phyloP scores from a whole-genome alignment of 2,888 invertebrate genomes.

The Masnerella sp. region DNA sequence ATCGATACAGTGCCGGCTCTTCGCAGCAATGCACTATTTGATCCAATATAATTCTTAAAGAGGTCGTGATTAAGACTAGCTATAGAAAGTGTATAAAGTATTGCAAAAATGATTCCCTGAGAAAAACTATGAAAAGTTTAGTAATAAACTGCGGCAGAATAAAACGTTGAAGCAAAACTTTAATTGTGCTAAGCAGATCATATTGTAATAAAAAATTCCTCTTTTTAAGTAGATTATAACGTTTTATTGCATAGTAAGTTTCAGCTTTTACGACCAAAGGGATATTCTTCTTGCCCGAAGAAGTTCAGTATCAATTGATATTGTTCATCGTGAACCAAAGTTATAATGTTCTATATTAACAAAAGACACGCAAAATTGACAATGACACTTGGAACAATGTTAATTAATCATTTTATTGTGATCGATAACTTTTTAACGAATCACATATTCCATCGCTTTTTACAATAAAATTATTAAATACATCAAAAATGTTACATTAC shows the following conservation, averaged over 20 bases:
- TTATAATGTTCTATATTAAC: too few relatives aligned
- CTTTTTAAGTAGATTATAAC: too few relatives aligned
- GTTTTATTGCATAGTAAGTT: too few relatives aligned
- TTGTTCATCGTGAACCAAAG: too few relatives aligned
- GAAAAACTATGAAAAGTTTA: not conserved
- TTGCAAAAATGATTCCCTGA: not conserved
- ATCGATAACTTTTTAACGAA: not conserved
- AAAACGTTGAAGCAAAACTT: not conserved
- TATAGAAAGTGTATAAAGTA: conserved; percentile 10
- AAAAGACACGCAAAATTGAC: too few relatives aligned
- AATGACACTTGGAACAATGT: too few relatives aligned
- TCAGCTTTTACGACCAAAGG: too few relatives aligned
- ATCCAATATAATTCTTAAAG: conserved; percentile 42
- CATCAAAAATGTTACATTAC: conserved; percentile 31
- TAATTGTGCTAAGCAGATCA: not conserved
- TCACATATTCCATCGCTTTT: conserved; percentile 14
- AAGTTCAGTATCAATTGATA: too few relatives aligned
- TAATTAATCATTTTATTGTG: conserved; percentile 1
- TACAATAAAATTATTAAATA: conserved; percentile 41
- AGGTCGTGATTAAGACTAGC: conserved; percentile 20
- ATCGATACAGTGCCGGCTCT: conserved; percentile 51
- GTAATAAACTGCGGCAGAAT: not conserved
- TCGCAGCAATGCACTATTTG: conserved; percentile 17
- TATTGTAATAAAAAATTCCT: too few relatives aligned
- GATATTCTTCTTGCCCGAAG: too few relatives aligned